A percentile compares a stretch with the other conserved stretches of the same genome.
Evolutionary conservation across 2,888 invertebrate genomes (phyloP).

Genomic region (Seira ritae): DNA sequence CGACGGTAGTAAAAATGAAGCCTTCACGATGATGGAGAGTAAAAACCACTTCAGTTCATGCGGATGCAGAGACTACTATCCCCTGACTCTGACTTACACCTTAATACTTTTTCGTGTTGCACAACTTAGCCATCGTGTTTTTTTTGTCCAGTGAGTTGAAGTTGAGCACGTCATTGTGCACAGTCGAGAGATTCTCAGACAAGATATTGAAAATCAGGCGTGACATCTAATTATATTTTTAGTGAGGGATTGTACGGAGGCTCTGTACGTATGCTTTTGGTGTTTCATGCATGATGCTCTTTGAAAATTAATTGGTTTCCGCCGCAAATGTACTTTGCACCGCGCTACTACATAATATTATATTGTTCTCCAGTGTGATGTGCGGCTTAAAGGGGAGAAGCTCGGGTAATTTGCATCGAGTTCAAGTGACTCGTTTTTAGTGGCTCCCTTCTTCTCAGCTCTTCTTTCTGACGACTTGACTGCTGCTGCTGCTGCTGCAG

Average conservation of each 20-base stretch:
- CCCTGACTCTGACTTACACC: too few species aligned
- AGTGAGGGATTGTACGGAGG: not conserved
- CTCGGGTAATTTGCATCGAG: not conserved
- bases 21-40: too few species aligned
- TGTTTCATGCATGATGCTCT: not conserved
- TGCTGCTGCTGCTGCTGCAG: too few species aligned
- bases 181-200: not conserved
- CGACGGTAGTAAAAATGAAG: too few species aligned
- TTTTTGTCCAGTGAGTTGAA: too few species aligned
- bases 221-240: slow-evolving; percentile 6
- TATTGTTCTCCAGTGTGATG: not conserved
- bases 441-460: not conserved
- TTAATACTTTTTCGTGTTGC: too few species aligned
- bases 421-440: not conserved
- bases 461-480: too few species aligned
- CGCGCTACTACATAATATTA: too few species aligned
- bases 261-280: not conserved
- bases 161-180: too few species aligned
- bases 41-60: too few species aligned
- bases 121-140: too few species aligned
- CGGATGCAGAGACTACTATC: too few species aligned
- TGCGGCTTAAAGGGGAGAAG: not conserved
- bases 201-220: slow-evolving; percentile 1
- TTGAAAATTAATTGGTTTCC: slow-evolving; percentile 9
- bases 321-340: not conserved